Conservation (phyloP, 2,113 vertebrate species). For the Cebidichthys violaceus region DNA sequence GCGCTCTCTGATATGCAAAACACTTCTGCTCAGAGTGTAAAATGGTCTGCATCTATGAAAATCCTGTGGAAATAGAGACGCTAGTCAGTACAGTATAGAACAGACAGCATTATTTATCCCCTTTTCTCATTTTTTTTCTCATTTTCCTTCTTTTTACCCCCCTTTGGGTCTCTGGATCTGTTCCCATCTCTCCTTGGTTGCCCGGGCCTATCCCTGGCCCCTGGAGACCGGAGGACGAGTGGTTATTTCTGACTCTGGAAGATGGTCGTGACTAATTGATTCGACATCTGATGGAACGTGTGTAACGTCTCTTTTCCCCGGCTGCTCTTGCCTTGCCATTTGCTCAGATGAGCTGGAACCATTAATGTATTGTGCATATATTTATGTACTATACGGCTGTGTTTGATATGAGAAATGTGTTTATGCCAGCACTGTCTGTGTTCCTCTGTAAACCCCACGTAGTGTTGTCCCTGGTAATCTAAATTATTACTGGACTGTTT, state of each 20-base stretch:
- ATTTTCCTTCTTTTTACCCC: constrained; percentile 69
- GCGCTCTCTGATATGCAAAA: constrained; percentile 82
- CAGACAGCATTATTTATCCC: constrained; percentile 82
- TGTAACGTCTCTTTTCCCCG: constrained; percentile 71
- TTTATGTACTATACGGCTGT: constrained; percentile 73
- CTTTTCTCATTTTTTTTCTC: constrained; percentile 60
- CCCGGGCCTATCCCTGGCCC: constrained; percentile 70
- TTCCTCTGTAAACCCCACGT: constrained; percentile 65
- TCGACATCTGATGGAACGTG: constrained; percentile 81
- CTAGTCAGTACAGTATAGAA: constrained; percentile 56
- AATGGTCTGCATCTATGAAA: constrained; percentile 57
- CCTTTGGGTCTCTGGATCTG: constrained; percentile 73
- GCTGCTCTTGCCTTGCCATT: constrained; percentile 67
- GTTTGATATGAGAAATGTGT: constrained; percentile 79
- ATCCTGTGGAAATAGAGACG: constrained; percentile 64
- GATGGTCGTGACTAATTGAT: constrained; percentile 83
- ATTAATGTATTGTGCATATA: constrained; percentile 79
- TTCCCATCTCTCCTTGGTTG: constrained; percentile 72
- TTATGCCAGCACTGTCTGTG: constrained; percentile 72
- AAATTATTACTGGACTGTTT: constrained; percentile 80
- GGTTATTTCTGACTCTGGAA: constrained; percentile 80
- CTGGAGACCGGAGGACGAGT: constrained; percentile 72
- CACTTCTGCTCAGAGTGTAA: constrained; percentile 46
- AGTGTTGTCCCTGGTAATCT: constrained; percentile 76
- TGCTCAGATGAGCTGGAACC: constrained; percentile 73